Percentiles rank a stretch among this genome's conserved stretches.
These are phyloP conservation scores for Aramus guarauna DNA, from an alignment of 2,113 vertebrate genomes.

Conservation along the genomic window DNA sequence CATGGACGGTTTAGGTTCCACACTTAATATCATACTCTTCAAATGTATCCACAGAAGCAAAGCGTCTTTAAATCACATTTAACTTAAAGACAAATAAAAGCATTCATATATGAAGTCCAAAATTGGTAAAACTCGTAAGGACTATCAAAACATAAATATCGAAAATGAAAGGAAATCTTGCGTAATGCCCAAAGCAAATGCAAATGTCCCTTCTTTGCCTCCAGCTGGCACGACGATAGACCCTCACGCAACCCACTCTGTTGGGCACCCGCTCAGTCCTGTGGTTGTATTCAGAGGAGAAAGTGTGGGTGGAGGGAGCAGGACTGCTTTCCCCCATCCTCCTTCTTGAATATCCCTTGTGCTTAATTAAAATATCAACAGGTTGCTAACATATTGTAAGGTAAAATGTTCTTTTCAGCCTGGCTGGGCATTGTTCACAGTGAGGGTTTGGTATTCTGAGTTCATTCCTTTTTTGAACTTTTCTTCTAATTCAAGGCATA, in stretches of 20 bases:
- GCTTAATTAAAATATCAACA: constrained; percentile 1
- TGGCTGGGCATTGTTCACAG: background rate
- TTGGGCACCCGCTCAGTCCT: background rate
- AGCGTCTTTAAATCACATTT: background rate
- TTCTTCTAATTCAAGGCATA: background rate
- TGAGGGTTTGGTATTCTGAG: background rate
- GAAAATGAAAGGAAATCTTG: background rate
- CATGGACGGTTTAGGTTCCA: background rate
- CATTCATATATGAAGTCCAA: background rate
- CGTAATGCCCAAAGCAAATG: background rate
- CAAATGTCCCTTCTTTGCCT: background rate
- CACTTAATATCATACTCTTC: background rate
- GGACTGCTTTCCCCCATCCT: background rate
- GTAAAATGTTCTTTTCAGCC: background rate
- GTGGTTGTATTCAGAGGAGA: background rate
- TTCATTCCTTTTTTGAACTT: background rate
- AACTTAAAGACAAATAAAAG: background rate
- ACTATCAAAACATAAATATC: background rate
- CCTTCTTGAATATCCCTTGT: background rate
- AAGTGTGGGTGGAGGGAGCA: background rate
- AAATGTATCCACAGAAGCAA: background rate
- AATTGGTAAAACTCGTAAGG: background rate
- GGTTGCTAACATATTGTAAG: background rate
- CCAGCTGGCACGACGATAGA: background rate
- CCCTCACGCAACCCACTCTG: background rate